Evolutionary conservation across 2,797 vertebrate genomes (phyloP).

Genomic region (Halcyon smyrnensis): DNA sequence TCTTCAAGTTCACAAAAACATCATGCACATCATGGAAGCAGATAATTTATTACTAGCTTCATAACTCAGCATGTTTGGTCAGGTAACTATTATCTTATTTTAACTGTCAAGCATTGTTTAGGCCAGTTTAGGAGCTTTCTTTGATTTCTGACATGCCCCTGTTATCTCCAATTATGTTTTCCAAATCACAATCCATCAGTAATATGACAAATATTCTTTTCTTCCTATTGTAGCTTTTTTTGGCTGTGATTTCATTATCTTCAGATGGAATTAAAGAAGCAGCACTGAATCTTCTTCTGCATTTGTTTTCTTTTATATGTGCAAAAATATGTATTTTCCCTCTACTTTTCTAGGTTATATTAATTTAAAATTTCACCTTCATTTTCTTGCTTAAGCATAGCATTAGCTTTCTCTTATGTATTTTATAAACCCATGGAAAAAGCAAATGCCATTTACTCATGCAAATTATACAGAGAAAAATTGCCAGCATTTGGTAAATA

Average conservation of each 20-base stretch:
- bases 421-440: neutral
- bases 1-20: neutral
- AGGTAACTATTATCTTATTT: neutral
- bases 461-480: neutral
- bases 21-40: neutral
- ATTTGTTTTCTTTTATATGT: neutral
- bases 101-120: neutral
- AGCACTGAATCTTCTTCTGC: neutral
- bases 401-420: neutral
- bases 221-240: neutral
- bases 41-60: neutral
- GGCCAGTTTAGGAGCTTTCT: neutral
- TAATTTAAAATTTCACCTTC: neutral
- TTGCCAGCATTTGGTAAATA: neutral
- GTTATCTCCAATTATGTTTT: neutral
- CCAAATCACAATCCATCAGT: neutral
- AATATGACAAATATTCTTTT: neutral
- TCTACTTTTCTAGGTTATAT: neutral
- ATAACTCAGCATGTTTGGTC: neutral
- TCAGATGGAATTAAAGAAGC: neutral
- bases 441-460: neutral
- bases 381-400: neutral
- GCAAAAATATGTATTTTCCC: neutral
- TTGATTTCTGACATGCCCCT: neutral
- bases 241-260: neutral